A percentile compares a stretch with the other conserved stretches of the same genome.
phyloP scores from a whole-genome alignment of 1,140 invertebrate species.

The Fragariocoptes setiger region DNA sequence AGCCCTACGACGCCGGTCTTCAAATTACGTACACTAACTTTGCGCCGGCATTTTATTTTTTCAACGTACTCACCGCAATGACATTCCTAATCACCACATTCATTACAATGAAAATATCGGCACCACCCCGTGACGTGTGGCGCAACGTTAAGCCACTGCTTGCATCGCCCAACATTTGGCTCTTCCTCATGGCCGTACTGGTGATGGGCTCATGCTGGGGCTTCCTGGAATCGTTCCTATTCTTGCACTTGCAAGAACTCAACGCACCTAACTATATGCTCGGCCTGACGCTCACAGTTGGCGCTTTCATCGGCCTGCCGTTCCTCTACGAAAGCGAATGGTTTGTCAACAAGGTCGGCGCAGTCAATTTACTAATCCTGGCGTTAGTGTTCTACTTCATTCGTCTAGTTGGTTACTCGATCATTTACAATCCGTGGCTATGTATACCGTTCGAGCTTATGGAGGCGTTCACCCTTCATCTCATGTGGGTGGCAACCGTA shows the following conservation, averaged over 20 bases:
- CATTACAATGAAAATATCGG: constrained; percentile 40
- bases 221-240: constrained; percentile 51
- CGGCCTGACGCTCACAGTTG: constrained; percentile 47
- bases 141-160: constrained; percentile 33
- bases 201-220: constrained; percentile 43
- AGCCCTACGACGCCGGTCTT: constrained; percentile 19
- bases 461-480: constrained; percentile 45
- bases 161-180: constrained; percentile 34
- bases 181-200: constrained; percentile 34
- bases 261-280: constrained; percentile 41
- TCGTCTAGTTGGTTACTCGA: constrained; percentile 38
- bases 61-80: constrained; percentile 31
- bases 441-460: constrained; percentile 40
- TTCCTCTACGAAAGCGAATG: constrained; percentile 38
- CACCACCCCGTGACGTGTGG: constrained; percentile 33
- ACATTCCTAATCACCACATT: constrained; percentile 32
- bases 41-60: constrained; percentile 45
- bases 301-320: constrained; percentile 38
- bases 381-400: constrained; percentile 44
- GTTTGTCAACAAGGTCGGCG: constrained; percentile 39
- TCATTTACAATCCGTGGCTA: constrained; percentile 45
- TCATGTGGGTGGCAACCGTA: constrained; percentile 45
- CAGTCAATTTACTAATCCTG: constrained; percentile 44
- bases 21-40: constrained; percentile 17
- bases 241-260: constrained; percentile 48